A percentile compares a stretch with the other conserved stretches of the same genome.
Conservation (phyloP, 30 jellyfish, hydroid and myxozoan genomes). For the Turritopsis dohrnii region DNA sequence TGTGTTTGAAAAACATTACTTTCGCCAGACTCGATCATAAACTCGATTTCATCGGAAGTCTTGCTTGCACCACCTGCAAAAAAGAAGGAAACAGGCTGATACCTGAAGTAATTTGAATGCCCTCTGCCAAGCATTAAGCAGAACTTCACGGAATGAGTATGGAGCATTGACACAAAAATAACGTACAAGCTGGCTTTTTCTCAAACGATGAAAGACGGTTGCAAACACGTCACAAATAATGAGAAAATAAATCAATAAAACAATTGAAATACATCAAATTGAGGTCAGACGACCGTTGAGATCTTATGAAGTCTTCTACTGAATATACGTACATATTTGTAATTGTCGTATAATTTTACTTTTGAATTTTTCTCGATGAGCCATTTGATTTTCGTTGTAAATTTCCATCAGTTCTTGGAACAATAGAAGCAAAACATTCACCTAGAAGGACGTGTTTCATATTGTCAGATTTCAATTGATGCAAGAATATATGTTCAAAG, state of each 20-base stretch:
- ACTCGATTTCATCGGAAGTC: conserved; percentile 1
- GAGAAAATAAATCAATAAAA: too few relatives aligned
- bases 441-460: conserved; percentile 18
- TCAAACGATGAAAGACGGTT: too few relatives aligned
- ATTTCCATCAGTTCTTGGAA: conserved; percentile 46
- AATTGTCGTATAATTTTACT: conserved; percentile 45
- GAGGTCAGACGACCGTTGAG: too few relatives aligned
- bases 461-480: too few relatives aligned
- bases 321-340: conserved; percentile 40
- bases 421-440: conserved; percentile 35
- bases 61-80: not conserved
- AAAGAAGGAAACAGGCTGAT: not conserved
- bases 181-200: too few relatives aligned
- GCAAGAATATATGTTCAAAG: too few relatives aligned
- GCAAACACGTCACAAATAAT: too few relatives aligned
- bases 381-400: conserved; percentile 35
- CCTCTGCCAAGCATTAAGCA: too few relatives aligned
- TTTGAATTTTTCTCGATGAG: conserved; percentile 59
- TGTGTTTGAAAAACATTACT: conserved; percentile 5
- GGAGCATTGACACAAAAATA: not conserved
- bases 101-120: not conserved
- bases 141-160: not conserved
- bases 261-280: too few relatives aligned
- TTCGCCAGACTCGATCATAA: not conserved
- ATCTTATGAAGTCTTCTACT: not conserved